These are phyloP conservation scores for Prunella himalayana DNA, from an alignment of 2,113 vertebrate species.

Conservation along the genomic window DNA sequence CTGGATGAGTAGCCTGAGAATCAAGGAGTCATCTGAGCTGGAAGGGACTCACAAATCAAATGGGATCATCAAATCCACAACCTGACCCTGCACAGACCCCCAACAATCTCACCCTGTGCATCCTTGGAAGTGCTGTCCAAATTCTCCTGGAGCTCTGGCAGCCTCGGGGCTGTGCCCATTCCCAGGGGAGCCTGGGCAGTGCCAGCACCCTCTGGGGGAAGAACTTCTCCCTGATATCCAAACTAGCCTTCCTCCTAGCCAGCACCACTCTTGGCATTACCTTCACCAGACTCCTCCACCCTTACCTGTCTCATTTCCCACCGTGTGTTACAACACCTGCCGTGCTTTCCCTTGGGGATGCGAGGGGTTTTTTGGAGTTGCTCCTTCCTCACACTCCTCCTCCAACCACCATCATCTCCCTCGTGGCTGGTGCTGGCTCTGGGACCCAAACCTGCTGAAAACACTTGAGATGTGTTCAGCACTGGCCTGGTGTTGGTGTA, in stretches of 20 bases:
- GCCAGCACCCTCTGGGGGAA: background rate
- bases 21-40: background rate
- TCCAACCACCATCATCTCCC: background rate
- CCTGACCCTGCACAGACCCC: background rate
- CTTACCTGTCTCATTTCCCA: background rate
- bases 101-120: rapidly evolving
- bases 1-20: background rate
- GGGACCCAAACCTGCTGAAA: background rate
- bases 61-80: background rate
- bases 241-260: background rate
- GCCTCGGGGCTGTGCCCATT: rapidly evolving
- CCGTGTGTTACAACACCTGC: background rate
- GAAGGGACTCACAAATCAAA: background rate
- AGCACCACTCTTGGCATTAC: background rate
- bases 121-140: rapidly evolving
- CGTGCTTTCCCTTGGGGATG: rapidly evolving
- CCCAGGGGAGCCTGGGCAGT: background rate
- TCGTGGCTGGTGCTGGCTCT: background rate
- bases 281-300: background rate
- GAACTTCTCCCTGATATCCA: background rate
- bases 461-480: background rate
- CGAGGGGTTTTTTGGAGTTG: rapidly evolving
- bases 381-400: background rate
- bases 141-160: background rate
- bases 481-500: background rate